Base-by-base conservation (phyloP, 30 jellyfish, hydroid and myxozoan genomes). In the Chrysaora quinquecirrha region DNA sequence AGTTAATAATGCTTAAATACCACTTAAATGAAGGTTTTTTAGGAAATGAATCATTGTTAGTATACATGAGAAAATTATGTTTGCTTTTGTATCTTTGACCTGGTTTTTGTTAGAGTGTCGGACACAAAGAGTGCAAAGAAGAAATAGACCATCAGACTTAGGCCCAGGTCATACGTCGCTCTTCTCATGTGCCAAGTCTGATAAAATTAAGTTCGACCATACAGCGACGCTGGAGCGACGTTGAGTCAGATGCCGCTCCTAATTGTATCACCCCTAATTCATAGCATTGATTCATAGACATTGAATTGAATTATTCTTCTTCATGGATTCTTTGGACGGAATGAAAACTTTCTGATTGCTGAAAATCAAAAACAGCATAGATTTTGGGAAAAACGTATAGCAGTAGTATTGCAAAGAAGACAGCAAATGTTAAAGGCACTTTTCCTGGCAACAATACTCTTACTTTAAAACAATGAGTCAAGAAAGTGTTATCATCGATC, bases 241-340 rank as follows among this genome's bases (percentile, higher is more conserved):
- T 60, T 60, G 72, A 60, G 72, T 60, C 72, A 60, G 72, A 60
- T 22, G 72, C 33, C 72, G 72, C 72, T 60, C 33, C 72, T n/a
- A 60, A 60, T 60, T 22, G 72, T 60, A 22, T 60, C 72, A 25
- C 72, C n/a, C 72, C 72, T n/a, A n/a, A n/a, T n/a, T n/a, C n/a
- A n/a, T n/a, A n/a, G n/a, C n/a, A n/a, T n/a, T n/a, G n/a, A n/a
- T 60, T 43, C 12, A 43, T 60, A 60, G 72, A 60, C 72, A 43
- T 43, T 43, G 58, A 43, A 43, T 43, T 43, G 58, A 43, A 43
- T 43, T 43, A 43, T 43, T 43, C 58, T 16, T 43, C 58, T 60
- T 60, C 32, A 60, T 60, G 72, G 72, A 9, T 60, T 22, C 72
- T 22, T 60, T 60, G 29, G 33, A 25, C 33, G 23, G 72, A 60